Evolutionary conservation across 2,888 invertebrate genomes (phyloP).

Genomic region (Drosophila limbata): DNA sequence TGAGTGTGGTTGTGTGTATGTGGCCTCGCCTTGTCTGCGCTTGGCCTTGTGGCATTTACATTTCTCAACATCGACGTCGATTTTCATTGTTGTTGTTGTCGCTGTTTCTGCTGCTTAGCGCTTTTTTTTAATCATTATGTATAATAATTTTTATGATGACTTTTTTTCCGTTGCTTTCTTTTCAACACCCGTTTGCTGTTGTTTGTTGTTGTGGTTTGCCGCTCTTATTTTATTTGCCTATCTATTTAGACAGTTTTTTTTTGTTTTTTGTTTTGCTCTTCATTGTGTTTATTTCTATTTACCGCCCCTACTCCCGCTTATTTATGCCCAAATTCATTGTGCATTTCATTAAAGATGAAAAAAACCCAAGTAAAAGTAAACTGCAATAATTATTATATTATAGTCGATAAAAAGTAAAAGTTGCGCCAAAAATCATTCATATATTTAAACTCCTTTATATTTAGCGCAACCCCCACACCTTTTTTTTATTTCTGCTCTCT

Average conservation of each 20-base stretch:
- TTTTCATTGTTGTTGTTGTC: constrained; percentile 39
- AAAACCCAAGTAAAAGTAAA: constrained; percentile 51
- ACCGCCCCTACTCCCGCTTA: constrained; percentile 7
- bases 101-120: constrained; percentile 45
- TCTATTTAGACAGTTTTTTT: constrained; percentile 64
- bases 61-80: constrained; percentile 69
- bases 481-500: constrained; percentile 31
- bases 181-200: constrained; percentile 50
- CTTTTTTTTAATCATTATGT: constrained; percentile 70
- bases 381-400: constrained; percentile 60
- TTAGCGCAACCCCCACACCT: constrained; percentile 46
- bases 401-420: constrained; percentile 59
- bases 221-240: constrained; percentile 62
- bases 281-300: constrained; percentile 46
- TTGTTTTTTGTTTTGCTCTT: constrained; percentile 43
- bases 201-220: constrained; percentile 47
- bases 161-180: constrained; percentile 68
- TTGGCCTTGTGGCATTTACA: constrained; percentile 81
- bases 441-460: constrained; percentile 31
- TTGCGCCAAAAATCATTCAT: constrained; percentile 39
- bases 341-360: constrained; percentile 55
- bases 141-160: constrained; percentile 69
- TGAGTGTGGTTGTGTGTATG: constrained; percentile 44
- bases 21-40: constrained; percentile 80
- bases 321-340: constrained; percentile 46